Evolutionary conservation across 2,113 vertebrate species (phyloP), one percentile per base, ranked within the genome.

Genomic region (Cnemophilus loriae): DNA sequence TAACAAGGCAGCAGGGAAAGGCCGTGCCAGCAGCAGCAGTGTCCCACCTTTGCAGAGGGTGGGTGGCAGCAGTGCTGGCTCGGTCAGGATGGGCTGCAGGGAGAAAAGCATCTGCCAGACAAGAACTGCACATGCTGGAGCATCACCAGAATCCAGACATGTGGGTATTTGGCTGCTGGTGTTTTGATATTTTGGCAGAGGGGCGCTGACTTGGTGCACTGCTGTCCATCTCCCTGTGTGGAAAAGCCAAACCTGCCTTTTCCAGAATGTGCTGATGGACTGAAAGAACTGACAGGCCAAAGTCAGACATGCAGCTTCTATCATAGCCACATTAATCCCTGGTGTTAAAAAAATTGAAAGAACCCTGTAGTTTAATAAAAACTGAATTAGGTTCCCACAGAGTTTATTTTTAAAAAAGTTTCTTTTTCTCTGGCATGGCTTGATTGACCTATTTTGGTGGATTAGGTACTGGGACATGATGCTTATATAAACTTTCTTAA

Each of bases 401-500:
- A 84, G 13, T 37, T 86, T 67, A 42, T 83, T 79, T 88, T 56
- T 3, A 4, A 65, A 49, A 35, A 70, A 35, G 16, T 46, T 84
- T 27, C 1, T 55, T 80, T 88, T 90, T 73, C 23, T 73, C 57
- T 81, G 56, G 19, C 32, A 68, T 57, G 86, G 22, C 24, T 90
- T 89, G 87, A 63, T 91, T 94, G 85, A 80, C 83, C 60, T 87
- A 4, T 93, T 96, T 94, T 80, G 10, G 52, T 55, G 68, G 71
- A 90, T 96, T 96, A 93, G 47, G 27, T 90, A 60, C 56, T 1
- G 3, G 76, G 68, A 86, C 52, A 63, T 13, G 21, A 67, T 46
- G 55, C 75, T 95, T 90, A 59, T 52, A 44, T 71, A 94, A 84
- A 94, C 50, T 93, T 95, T 56, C 75, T 87, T 79, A 73, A 44